Evolutionary conservation across 2,888 invertebrate genomes (phyloP), one percentile per base, ranked within the genome.

Genomic region (Heliconius sara): DNA sequence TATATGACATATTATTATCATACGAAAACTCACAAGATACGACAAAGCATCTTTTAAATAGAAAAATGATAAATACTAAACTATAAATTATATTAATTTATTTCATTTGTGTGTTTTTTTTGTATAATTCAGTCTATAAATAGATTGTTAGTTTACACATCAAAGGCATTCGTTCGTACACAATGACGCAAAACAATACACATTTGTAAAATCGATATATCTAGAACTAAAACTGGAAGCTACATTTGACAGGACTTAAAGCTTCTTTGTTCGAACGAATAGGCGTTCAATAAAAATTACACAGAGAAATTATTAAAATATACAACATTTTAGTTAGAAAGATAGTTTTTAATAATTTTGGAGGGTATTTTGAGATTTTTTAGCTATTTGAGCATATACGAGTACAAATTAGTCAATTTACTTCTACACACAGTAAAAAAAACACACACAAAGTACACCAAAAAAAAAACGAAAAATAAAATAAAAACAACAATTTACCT

Each of bases 401-500:
- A 47, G 16, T 47, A 47, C 16, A 47, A 16, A 19, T 47, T 6
- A 16, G 16, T 47, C 47, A 16, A 47, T n/a, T n/a, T 19, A 13
- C 7, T 34, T 57, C 6, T 13, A 57, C 34, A 57, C 57, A 34
- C 22, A 57, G 16, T 34, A 34, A 34, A 73, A 30, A 57, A 57
- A 12, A 9, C 1, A 22, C 19, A 30, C 30, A 12, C 4, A 72
- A 57, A 22, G 12, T 1, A 25, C 13, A 4, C 5, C 13, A 0
- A 13, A 5, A 6, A 72, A 12, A n/a, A 30, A 3, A 0, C 10
- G 16, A 52, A 72, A 27, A 19, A 72, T 27, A 30, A 22, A n/a
- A 22, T 2, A 57, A n/a, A 39, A 74, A 34, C 19, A 19, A 74
- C 6, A 25, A 60, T 71, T 83, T 82, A 93, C 93, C 93, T 93